Conservation (phyloP, 2,888 invertebrate genomes). For the Pediacus dermestoides region DNA sequence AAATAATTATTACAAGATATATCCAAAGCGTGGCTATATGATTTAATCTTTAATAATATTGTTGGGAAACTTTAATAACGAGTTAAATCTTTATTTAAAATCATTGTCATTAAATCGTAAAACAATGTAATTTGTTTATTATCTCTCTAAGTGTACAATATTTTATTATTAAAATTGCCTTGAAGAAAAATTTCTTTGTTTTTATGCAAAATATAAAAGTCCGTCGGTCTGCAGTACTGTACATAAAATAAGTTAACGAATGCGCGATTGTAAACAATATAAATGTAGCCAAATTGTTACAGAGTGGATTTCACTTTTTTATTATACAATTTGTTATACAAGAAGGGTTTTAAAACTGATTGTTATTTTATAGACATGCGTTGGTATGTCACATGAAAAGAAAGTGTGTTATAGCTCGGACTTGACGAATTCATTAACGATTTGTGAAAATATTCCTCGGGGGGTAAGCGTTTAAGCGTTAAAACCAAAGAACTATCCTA, state of each 20-base stretch:
- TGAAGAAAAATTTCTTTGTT: conserved; percentile 7
- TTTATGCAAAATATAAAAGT: neutral
- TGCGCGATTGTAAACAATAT: neutral
- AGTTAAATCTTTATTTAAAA: conserved; percentile 18
- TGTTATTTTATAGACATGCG: too few relatives aligned
- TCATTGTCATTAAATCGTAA: conserved; percentile 2
- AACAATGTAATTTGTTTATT: neutral
- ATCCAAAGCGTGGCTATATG: conserved; percentile 7
- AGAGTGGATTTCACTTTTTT: too few relatives aligned
- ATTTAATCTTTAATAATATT: conserved; percentile 16
- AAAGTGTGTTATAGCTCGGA: too few relatives aligned
- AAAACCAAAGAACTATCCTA: too few relatives aligned
- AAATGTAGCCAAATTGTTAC: too few relatives aligned
- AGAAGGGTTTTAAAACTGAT: too few relatives aligned
- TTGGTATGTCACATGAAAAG: too few relatives aligned
- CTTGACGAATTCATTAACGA: too few relatives aligned
- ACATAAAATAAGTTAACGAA: neutral
- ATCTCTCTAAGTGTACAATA: too few relatives aligned
- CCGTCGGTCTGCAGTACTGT: neutral
- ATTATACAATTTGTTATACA: too few relatives aligned
- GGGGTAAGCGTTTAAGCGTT: too few relatives aligned
- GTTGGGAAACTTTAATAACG: conserved; percentile 23
- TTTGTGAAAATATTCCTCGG: too few relatives aligned
- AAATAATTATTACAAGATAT: conserved; percentile 21
- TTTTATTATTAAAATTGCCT: conserved; percentile 3